phyloP scores from a whole-genome alignment of 2,797 vertebrate genomes.

The Enteromius thamalakanensis region DNA sequence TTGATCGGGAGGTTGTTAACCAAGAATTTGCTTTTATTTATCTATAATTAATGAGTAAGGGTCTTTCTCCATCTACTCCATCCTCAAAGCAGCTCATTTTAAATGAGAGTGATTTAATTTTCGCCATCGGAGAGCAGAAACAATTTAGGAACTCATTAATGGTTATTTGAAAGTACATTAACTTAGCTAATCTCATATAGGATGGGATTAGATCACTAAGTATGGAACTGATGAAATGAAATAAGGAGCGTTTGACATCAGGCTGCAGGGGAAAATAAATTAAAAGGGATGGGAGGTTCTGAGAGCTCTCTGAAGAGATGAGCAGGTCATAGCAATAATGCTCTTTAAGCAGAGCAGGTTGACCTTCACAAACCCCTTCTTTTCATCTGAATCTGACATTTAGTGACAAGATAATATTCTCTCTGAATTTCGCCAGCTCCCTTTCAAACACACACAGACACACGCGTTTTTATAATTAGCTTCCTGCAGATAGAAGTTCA shows the following conservation, averaged over 20 bases:
- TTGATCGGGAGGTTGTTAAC: constrained; percentile 24
- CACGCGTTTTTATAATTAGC: constrained; percentile 56
- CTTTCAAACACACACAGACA: constrained; percentile 45
- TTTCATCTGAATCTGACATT: constrained; percentile 51
- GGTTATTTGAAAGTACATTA: constrained; percentile 51
- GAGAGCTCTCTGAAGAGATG: constrained; percentile 17
- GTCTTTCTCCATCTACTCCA: constrained; percentile 4
- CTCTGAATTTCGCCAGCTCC: constrained; percentile 19
- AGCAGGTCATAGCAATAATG: constrained; percentile 48
- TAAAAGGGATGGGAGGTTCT: constrained; percentile 13
- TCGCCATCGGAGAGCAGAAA: constrained; percentile 39
- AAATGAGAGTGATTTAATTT: constrained; percentile 49
- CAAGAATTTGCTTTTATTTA: constrained; percentile 26
- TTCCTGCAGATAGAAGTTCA: constrained; percentile 59
- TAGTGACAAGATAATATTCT: constrained; percentile 56
- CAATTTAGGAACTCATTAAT: constrained; percentile 52
- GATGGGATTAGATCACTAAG: constrained; percentile 47
- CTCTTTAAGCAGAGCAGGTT: constrained; percentile 48
- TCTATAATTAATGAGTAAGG: constrained; percentile 42
- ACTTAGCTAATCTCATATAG: constrained; percentile 40
- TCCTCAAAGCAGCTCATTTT: constrained; percentile 15
- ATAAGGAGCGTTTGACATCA: constrained; percentile 28
- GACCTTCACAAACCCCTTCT: constrained; percentile 44
- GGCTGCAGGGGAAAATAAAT: constrained; percentile 24
- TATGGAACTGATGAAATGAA: constrained; percentile 49